A percentile compares a stretch with the other conserved stretches of the same genome.
Evolutionary conservation across 2,797 vertebrate genomes (phyloP).

Genomic region (Acipenser transmontanus): DNA sequence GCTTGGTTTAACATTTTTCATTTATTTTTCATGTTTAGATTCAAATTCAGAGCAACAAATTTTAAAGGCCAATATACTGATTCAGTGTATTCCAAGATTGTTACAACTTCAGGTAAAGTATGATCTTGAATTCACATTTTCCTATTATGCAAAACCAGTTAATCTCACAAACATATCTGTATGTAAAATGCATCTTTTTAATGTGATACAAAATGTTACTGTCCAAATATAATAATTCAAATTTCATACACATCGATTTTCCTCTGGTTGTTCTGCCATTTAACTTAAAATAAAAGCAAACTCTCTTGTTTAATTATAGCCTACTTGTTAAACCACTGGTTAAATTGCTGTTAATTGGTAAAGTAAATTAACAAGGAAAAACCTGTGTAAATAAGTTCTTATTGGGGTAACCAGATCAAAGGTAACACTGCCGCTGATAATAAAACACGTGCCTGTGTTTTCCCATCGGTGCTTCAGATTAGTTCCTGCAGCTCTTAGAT

Average conservation of each 20-base stretch:
- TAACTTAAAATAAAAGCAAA: background rate
- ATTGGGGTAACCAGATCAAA: constrained; percentile 8
- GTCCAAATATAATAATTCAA: background rate
- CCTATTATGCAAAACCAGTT: background rate
- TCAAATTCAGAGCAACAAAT: constrained; percentile 94
- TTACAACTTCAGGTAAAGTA: constrained; percentile 81
- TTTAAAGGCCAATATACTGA: constrained; percentile 83
- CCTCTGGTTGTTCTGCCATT: constrained; percentile 13
- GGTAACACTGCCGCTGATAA: background rate
- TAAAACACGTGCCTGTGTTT: constrained; percentile 10
- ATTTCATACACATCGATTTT: background rate
- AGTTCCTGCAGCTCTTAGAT: constrained; percentile 12
- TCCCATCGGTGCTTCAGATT: constrained; percentile 4
- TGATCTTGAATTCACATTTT: background rate
- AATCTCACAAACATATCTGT: background rate
- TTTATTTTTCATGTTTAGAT: constrained; percentile 58
- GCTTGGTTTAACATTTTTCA: background rate
- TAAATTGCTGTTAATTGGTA: background rate
- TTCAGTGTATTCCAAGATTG: constrained; percentile 81
- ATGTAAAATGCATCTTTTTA: background rate
- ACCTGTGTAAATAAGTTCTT: constrained; percentile 12
- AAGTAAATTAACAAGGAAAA: background rate
- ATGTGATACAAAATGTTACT: background rate
- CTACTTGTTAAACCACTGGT: too few relatives aligned
- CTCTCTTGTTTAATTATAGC: too few relatives aligned